phyloP scores from a whole-genome alignment of 2,797 vertebrate species.

The Aplochiton taeniatus region DNA sequence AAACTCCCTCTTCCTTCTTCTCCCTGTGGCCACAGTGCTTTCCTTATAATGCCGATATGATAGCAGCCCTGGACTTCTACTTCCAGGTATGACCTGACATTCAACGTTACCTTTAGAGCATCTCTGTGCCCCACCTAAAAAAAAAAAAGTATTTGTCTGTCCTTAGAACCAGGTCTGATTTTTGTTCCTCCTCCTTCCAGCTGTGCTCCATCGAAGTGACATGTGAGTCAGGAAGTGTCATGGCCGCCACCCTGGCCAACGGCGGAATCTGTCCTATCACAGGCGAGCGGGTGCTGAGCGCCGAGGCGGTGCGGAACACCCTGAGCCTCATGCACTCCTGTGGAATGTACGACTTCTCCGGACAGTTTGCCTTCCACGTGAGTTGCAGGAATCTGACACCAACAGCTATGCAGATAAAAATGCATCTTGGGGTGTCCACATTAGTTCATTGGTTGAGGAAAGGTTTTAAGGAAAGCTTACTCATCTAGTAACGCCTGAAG shows the following conservation, averaged over 20 bases:
- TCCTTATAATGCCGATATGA: constrained; percentile 83
- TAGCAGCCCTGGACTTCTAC: constrained; percentile 86
- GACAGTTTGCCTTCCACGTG: constrained; percentile 90
- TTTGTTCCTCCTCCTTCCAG: constrained; percentile 50
- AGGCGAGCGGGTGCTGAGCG: constrained; percentile 82
- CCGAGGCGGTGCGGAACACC: constrained; percentile 87
- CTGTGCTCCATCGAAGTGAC: constrained; percentile 88
- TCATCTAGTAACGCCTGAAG: too few relatives aligned
- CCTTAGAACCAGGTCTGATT: neutral
- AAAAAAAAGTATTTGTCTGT: neutral
- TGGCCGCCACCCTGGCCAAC: constrained; percentile 89
- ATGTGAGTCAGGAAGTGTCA: constrained; percentile 87
- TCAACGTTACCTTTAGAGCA: neutral
- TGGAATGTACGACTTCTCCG: constrained; percentile 92
- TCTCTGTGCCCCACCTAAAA: neutral
- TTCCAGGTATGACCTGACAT: constrained; percentile 79
- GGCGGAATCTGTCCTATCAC: constrained; percentile 91
- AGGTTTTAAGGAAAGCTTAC: too few relatives aligned
- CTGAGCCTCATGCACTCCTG: constrained; percentile 92
- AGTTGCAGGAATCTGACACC: constrained; percentile 45
- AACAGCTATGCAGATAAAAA: neutral
- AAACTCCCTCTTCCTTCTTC: neutral
- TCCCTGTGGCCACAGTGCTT: constrained; percentile 76
- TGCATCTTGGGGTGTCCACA: too few relatives aligned
- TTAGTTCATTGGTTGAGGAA: too few relatives aligned